Evolutionary conservation across 2,797 vertebrate genomes (phyloP).

Genomic region (Brotula barbata): DNA sequence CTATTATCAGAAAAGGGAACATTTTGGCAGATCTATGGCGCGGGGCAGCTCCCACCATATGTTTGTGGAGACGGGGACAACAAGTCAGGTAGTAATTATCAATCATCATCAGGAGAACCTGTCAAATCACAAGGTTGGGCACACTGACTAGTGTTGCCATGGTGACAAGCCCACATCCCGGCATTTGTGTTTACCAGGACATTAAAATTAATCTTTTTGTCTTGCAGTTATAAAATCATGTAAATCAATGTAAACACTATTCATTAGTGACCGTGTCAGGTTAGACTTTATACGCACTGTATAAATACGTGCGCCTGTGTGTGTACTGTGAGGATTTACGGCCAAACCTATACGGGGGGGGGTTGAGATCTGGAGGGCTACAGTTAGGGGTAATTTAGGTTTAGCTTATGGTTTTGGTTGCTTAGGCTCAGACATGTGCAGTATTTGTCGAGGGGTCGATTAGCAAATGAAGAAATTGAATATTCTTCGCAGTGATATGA

Average conservation of each 20-base stretch:
- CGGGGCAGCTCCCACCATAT: slow-evolving; percentile 73
- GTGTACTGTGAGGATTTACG: slow-evolving; percentile 25
- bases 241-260: slow-evolving; percentile 23
- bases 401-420: slow-evolving; percentile 51
- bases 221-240: slow-evolving; percentile 48
- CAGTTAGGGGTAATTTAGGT: slow-evolving; percentile 45
- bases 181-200: slow-evolving; percentile 69
- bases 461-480: slow-evolving; percentile 49
- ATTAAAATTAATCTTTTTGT: slow-evolving; percentile 72
- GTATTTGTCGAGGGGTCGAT: slow-evolving; percentile 32
- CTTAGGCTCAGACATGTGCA: slow-evolving; percentile 34
- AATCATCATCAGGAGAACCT: slow-evolving; percentile 77
- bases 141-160: slow-evolving; percentile 72
- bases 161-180: slow-evolving; percentile 73
- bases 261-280: no score
- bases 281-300: no score
- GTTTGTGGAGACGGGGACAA: slow-evolving; percentile 70
- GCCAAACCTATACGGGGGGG: slow-evolving; percentile 40
- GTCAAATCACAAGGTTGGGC: slow-evolving; percentile 66
- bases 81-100: slow-evolving; percentile 79
- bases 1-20: slow-evolving; percentile 76
- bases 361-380: slow-evolving; percentile 37
- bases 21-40: slow-evolving; percentile 69
- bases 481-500: slow-evolving; percentile 44
- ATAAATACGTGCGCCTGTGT: slow-evolving; percentile 2